These are phyloP conservation scores for Epinephelus fuscoguttatus DNA, from an alignment of 2,113 vertebrate species.

Conservation along the genomic window DNA sequence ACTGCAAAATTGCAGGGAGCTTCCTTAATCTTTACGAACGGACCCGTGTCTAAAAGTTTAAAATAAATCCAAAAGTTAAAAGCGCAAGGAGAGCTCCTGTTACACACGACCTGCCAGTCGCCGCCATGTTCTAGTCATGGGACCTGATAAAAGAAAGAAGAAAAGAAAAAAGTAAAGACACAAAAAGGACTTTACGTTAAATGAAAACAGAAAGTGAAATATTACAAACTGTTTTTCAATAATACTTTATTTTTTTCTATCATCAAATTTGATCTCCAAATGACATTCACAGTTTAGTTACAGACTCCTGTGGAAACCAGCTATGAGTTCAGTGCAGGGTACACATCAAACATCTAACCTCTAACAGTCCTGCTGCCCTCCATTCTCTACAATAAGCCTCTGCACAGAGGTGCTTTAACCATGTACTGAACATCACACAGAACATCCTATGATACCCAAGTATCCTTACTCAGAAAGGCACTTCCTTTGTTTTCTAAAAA, in stretches of 20 bases:
- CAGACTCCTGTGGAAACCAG: slow-evolving; percentile 5
- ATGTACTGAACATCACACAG: background rate
- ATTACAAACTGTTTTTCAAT: background rate
- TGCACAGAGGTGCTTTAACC: background rate
- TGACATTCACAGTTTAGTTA: slow-evolving; percentile 48
- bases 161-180: background rate
- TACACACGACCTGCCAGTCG: too few relatives aligned
- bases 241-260: slow-evolving; percentile 50
- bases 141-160: background rate
- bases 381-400: background rate
- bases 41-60: too few relatives aligned
- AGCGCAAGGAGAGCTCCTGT: too few relatives aligned
- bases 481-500: slow-evolving; percentile 45
- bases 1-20: too few relatives aligned
- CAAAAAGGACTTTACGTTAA: background rate
- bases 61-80: too few relatives aligned
- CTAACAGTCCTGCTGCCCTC: background rate
- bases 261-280: slow-evolving; percentile 15
- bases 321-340: background rate
- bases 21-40: too few relatives aligned
- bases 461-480: slow-evolving; percentile 36
- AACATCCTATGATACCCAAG: background rate
- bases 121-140: too few relatives aligned
- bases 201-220: background rate
- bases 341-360: background rate